phyloP scores from a whole-genome alignment of 2,888 invertebrate genomes.

The Ecliptopera silaceata region DNA sequence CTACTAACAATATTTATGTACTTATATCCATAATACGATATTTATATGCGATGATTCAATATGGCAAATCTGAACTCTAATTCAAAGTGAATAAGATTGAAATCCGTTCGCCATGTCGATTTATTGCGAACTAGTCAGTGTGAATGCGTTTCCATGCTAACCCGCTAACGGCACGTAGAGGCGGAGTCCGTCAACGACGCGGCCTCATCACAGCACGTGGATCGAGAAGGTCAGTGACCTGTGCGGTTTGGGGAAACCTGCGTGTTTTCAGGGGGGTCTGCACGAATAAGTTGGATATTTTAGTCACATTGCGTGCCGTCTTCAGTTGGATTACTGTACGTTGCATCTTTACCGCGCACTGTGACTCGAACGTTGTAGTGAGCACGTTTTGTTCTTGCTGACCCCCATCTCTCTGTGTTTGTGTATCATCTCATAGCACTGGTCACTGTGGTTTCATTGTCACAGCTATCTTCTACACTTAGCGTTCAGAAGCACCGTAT shows the following conservation, averaged over 20 bases:
- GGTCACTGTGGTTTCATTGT: conserved; percentile 31
- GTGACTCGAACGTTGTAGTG: no score
- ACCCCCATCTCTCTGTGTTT: not conserved
- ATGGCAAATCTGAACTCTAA: conserved; percentile 35
- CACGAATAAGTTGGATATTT: no score
- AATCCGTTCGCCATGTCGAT: conserved; percentile 40
- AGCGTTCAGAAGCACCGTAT: conserved; percentile 31
- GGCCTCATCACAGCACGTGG: conserved; percentile 88
- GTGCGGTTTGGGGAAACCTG: conserved; percentile 41
- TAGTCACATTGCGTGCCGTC: no score
- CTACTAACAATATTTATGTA: conserved; percentile 18
- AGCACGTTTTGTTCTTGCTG: no score
- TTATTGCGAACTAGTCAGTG: conserved; percentile 55
- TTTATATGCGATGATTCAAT: conserved; percentile 31
- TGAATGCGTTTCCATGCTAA: conserved; percentile 82
- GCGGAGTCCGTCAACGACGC: conserved; percentile 71
- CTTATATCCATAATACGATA: conserved; percentile 30
- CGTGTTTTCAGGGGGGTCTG: conserved; percentile 33
- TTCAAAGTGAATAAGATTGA: conserved; percentile 9
- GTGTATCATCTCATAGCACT: conserved; percentile 18
- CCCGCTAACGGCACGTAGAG: conserved; percentile 81
- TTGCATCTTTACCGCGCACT: no score
- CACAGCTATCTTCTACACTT: conserved; percentile 29
- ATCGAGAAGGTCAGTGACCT: conserved; percentile 90
- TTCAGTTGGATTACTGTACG: no score